Percentiles rank a stretch among this genome's conserved stretches.
Evolutionary conservation across 2,797 vertebrate species (phyloP).

Genomic region (Danio tinwini): DNA sequence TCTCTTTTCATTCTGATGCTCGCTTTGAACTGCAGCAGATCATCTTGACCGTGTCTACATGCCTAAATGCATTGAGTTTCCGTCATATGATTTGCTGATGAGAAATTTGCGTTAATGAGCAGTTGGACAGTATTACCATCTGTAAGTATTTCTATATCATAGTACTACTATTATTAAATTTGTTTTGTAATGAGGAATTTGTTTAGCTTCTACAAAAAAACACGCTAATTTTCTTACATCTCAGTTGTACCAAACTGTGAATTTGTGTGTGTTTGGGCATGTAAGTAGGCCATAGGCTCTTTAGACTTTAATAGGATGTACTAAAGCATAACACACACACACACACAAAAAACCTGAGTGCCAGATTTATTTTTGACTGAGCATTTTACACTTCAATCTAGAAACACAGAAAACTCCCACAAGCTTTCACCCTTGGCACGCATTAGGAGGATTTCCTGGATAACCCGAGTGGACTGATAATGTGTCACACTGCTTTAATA

Average conservation of each 20-base stretch:
- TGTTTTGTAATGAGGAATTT: not conserved
- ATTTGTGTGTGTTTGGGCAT: slow-evolving; percentile 31
- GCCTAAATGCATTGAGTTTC: too few relatives aligned
- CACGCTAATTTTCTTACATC: not conserved
- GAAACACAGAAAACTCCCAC: not conserved
- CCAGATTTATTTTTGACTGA: not conserved
- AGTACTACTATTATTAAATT: not conserved
- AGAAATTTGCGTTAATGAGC: too few relatives aligned
- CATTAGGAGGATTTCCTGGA: not conserved
- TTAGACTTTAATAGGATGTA: slow-evolving; percentile 19
- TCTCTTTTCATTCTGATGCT: too few relatives aligned
- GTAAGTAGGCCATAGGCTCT: slow-evolving; percentile 16
- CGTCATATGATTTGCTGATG: too few relatives aligned
- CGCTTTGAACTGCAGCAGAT: too few relatives aligned
- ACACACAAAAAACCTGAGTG: not conserved
- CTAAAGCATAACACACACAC: not conserved
- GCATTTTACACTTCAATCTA: not conserved
- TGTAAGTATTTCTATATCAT: not conserved
- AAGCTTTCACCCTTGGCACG: not conserved
- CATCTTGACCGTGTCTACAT: too few relatives aligned
- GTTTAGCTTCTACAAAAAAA: not conserved
- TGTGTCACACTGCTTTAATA: not conserved
- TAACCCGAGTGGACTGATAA: not conserved
- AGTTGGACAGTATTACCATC: too few relatives aligned
- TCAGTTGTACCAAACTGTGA: not conserved